Evolutionary conservation across 2,113 vertebrate species (phyloP).

Genomic region (Nesospiza acunhae): DNA sequence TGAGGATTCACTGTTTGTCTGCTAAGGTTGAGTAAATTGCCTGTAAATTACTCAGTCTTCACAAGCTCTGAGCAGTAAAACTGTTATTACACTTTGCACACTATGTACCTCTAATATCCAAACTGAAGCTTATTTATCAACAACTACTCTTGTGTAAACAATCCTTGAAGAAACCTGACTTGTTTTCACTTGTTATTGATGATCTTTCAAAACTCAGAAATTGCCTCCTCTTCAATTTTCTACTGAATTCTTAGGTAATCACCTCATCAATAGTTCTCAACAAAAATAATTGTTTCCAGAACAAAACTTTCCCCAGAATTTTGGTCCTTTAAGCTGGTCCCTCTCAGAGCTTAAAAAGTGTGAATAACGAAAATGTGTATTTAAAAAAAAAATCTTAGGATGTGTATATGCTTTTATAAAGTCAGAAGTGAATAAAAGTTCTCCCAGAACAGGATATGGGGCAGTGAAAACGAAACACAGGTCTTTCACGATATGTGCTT

Average conservation of each 20-base stretch:
- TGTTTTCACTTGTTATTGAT: constrained; percentile 18
- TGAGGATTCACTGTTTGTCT: neutral
- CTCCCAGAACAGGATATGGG: constrained; percentile 5
- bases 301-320: neutral
- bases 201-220: constrained; percentile 20
- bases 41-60: neutral
- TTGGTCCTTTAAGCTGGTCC: neutral
- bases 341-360: neutral
- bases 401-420: neutral
- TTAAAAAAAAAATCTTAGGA: neutral
- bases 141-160: neutral
- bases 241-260: constrained; percentile 27
- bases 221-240: neutral
- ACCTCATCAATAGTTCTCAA: constrained; percentile 4
- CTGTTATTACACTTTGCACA: neutral
- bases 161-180: neutral
- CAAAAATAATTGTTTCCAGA: constrained; percentile 20
- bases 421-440: neutral
- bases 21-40: neutral
- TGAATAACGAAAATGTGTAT: neutral
- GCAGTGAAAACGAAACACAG: neutral
- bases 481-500: neutral
- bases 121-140: constrained; percentile 18
- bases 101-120: neutral
- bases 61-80: neutral